phyloP scores from a whole-genome alignment of 2,113 vertebrate genomes.

The Lepus timidus region DNA sequence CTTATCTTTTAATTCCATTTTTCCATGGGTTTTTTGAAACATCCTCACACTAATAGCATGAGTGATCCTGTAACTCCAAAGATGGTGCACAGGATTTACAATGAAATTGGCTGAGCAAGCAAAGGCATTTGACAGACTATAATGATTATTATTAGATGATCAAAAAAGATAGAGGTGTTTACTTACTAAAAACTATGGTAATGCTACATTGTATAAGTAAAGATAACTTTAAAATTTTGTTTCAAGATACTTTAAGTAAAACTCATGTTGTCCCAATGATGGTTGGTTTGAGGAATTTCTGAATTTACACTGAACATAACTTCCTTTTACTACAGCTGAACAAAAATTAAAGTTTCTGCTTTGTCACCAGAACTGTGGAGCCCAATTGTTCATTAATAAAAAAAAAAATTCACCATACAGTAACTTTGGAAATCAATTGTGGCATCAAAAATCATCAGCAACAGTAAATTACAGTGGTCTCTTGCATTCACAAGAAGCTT shows the following conservation, averaged over 20 bases:
- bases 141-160: neutral
- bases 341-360: neutral
- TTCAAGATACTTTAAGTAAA: constrained; percentile 36
- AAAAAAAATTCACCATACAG: neutral
- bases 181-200: neutral
- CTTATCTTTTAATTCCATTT: no score
- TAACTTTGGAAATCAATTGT: constrained; percentile 34
- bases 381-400: neutral
- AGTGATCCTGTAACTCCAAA: neutral
- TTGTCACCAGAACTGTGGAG: neutral
- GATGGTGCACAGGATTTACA: neutral
- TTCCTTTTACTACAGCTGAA: constrained; percentile 34
- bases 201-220: neutral
- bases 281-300: constrained; percentile 11
- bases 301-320: constrained; percentile 16
- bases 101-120: neutral
- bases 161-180: constrained; percentile 36
- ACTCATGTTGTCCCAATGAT: neutral
- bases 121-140: neutral
- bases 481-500: constrained; percentile 15
- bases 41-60: neutral
- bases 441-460: constrained; percentile 17
- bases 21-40: no score
- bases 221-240: neutral
- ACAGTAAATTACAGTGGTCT: neutral